These are phyloP conservation scores for Orchesella flavescens DNA, from an alignment of 2,888 invertebrate species.

Conservation along the genomic window DNA sequence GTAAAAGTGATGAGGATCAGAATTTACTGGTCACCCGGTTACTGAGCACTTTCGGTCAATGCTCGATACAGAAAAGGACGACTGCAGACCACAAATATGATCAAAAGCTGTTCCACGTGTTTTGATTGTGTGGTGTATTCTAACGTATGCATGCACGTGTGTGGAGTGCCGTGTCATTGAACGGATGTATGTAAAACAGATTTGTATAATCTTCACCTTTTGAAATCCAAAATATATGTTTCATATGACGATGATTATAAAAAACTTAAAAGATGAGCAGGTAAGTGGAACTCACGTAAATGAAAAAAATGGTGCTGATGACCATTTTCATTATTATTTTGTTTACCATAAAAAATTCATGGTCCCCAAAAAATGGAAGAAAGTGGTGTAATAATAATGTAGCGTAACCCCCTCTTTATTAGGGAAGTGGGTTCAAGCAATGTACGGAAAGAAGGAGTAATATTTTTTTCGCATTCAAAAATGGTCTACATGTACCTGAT, in stretches of 20 bases:
- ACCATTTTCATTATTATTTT: neutral
- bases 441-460: no score
- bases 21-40: slow-evolving; percentile 53
- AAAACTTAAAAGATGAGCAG: no score
- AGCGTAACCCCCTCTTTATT: slow-evolving; percentile 46
- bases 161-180: slow-evolving; percentile 50
- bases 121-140: neutral
- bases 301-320: slow-evolving; percentile 15
- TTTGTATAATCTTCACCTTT: neutral
- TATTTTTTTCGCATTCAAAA: no score
- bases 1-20: slow-evolving; percentile 48
- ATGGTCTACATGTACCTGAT: neutral
- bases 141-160: slow-evolving; percentile 27
- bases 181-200: slow-evolving; percentile 7
- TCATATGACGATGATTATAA: no score
- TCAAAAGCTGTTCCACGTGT: neutral
- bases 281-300: slow-evolving; percentile 6
- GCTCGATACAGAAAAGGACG: slow-evolving; percentile 11
- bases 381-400: no score
- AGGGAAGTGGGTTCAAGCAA: neutral
- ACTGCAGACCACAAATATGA: neutral
- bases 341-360: slow-evolving; percentile 33
- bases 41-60: slow-evolving; percentile 40
- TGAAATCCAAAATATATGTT: no score
- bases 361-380: slow-evolving; percentile 36